Evolutionary conservation across 2,888 invertebrate genomes (phyloP).

Genomic region (Atherix ibis): DNA sequence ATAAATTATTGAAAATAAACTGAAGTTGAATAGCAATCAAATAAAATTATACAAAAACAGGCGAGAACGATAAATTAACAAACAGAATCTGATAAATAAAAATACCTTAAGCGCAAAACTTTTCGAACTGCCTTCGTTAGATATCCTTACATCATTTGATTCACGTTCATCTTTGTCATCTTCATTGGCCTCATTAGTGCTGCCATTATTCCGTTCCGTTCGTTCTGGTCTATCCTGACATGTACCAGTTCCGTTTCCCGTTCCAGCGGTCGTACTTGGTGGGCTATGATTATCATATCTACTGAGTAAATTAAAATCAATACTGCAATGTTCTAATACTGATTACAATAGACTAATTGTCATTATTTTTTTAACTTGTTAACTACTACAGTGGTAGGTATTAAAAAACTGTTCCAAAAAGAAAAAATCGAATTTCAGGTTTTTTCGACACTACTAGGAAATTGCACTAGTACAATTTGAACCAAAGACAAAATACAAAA

Average conservation of each 20-base stretch:
- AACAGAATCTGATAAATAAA: conserved; percentile 9
- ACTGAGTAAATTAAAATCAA: no score
- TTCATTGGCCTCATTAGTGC: conserved; percentile 30
- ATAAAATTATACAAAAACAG: conserved; percentile 1
- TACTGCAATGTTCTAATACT: no score
- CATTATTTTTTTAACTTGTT: no score
- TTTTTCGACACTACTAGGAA: no score
- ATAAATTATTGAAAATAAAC: neutral
- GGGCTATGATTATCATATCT: conserved; percentile 34
- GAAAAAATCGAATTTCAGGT: no score
- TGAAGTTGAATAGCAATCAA: neutral
- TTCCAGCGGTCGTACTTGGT: conserved; percentile 29
- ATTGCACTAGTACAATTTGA: no score
- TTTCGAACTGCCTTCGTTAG: conserved; percentile 14
- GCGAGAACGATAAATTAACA: conserved; percentile 5
- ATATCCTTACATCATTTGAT: conserved; percentile 26
- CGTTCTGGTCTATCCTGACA: conserved; percentile 18
- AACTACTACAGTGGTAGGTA: no score
- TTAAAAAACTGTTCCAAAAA: no score
- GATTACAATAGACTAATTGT: no score
- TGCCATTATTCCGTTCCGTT: conserved; percentile 31
- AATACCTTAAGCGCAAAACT: conserved; percentile 17
- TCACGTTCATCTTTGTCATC: conserved; percentile 31
- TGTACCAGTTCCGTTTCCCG: conserved; percentile 17
- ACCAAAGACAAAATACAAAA: no score